Evolutionary conservation across 2,888 invertebrate species (phyloP), one percentile per base, ranked within the genome.

Genomic region (Ptilodon capucinus): DNA sequence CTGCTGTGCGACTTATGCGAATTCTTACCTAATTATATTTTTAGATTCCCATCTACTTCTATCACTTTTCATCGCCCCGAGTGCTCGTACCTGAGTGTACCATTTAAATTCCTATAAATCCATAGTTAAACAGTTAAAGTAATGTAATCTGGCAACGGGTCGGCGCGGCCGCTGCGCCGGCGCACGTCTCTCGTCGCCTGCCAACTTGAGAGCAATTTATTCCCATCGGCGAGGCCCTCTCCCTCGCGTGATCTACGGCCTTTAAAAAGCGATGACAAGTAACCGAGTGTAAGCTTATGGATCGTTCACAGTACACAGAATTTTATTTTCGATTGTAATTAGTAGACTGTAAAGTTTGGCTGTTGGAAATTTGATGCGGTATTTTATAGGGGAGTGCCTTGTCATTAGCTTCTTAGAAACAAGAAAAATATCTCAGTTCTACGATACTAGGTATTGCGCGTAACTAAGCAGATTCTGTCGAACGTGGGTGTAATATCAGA

Each of bases 1-100:
- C 64, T 69, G 81, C 81, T 76, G 51, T 77, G 85, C 84, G 82
- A 79, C 63, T 79, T 81, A 76, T 80, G 83, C 81, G 83, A 84
- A 79, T 82, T 76, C 76, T 66, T n/a, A 13, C 4, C 41, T 17
- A 17, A 9, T 36, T 6, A 34, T 19, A 19, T 6, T 19, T 39
- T 21, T 28, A 9, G 28, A 21, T 19, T 44, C 35, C 13, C 5
- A 32, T 34, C 32, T 42, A 32, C 8, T 16, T 14, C 9, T 17
- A 23, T 19, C 14, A 4, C 34, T 9, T 43, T 42, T 36, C 13
- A 43, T 14, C 18, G 39, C n/a, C 11, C 17, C 8, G 19, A 23
- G 23, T 4, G 16, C 32, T 44, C 42, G 52, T 58, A 60, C 63
- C 66, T 64, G 65, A 51, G 56, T 64, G 64, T 43, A 42, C 65